These are phyloP conservation scores for Conomelus anceps DNA, from an alignment of 2,888 invertebrate genomes.

Conservation along the genomic window DNA sequence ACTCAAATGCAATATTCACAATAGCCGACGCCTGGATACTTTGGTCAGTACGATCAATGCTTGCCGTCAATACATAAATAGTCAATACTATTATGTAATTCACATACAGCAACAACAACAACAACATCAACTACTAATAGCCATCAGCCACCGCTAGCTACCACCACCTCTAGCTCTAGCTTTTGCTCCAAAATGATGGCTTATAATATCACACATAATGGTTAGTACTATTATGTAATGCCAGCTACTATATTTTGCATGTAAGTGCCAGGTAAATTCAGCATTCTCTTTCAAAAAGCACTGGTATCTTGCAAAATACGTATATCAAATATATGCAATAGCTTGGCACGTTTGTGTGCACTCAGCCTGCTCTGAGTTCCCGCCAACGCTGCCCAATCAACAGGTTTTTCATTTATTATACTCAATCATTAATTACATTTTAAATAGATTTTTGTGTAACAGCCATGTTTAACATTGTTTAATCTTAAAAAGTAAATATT, in stretches of 20 bases:
- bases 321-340: constrained; percentile 1
- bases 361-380: no score
- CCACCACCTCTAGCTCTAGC: neutral
- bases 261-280: constrained; percentile 8
- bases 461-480: constrained; percentile 24
- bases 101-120: constrained; percentile 15
- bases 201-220: constrained; percentile 4
- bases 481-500: constrained; percentile 20
- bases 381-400: neutral
- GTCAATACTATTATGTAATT: constrained; percentile 28
- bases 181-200: no score
- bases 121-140: constrained; percentile 8
- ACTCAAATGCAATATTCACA: neutral
- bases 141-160: neutral
- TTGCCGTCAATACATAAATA: constrained; percentile 25
- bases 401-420: constrained; percentile 6
- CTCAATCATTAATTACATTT: constrained; percentile 15
- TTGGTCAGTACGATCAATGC: constrained; percentile 25
- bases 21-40: constrained; percentile 18
- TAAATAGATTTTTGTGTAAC: constrained; percentile 26
- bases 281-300: constrained; percentile 1
- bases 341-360: neutral
- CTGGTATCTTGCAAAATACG: constrained; percentile 27
- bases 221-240: constrained; percentile 14
- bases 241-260: constrained; percentile 26